phyloP scores from a whole-genome alignment of 1,140 invertebrate genomes.

The Zaprionus capensis region DNA sequence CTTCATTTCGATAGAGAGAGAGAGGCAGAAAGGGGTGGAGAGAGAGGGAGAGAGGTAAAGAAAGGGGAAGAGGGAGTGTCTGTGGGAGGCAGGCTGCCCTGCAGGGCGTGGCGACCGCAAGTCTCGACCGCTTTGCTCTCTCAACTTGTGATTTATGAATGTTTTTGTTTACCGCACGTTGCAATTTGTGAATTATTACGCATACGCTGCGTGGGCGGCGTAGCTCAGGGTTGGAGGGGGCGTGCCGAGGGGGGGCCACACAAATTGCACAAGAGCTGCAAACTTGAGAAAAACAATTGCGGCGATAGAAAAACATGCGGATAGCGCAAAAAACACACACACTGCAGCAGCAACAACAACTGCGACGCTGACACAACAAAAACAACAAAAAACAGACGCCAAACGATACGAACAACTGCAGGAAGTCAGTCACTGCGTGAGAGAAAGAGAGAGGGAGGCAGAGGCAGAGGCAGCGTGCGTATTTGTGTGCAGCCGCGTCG shows the following conservation, averaged over 20 bases:
- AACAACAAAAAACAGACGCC: conserved; percentile 33
- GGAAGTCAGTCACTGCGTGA: conserved; percentile 47
- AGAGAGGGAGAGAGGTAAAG: neutral
- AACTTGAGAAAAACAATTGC: conserved; percentile 79
- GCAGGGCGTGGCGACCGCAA: conserved; percentile 61
- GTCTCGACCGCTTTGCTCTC: conserved; percentile 32
- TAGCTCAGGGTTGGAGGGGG: neutral
- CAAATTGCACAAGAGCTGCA: conserved; percentile 75
- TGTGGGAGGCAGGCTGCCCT: neutral
- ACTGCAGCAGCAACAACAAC: conserved; percentile 18
- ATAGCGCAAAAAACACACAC: conserved; percentile 30
- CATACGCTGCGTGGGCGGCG: conserved; percentile 48
- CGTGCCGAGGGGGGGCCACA: conserved; percentile 38
- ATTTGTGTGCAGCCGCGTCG: conserved; percentile 28
- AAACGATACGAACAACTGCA: conserved; percentile 54
- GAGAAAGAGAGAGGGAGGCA: neutral
- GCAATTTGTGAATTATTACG: conserved; percentile 79
- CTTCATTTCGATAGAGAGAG: conserved; percentile 48
- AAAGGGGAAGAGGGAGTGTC: neutral
- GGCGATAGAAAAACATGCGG: conserved; percentile 77
- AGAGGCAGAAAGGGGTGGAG: neutral
- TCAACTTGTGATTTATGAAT: conserved; percentile 45
- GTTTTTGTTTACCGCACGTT: conserved; percentile 75
- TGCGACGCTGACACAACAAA: neutral
- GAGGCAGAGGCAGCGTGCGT: conserved; percentile 37